phyloP scores from a whole-genome alignment of 2,888 invertebrate species.

The Nasonovia ribisnigri region DNA sequence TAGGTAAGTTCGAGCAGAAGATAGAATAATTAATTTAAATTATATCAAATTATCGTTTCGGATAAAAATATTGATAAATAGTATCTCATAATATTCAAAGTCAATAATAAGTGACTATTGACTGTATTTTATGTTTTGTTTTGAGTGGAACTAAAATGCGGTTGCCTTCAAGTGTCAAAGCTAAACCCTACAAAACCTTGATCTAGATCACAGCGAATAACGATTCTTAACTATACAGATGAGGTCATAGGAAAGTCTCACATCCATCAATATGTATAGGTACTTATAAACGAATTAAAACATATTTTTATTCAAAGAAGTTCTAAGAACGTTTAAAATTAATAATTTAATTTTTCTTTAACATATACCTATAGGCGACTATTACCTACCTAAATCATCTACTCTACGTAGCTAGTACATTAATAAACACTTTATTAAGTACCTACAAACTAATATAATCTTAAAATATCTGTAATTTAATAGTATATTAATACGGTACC shows the following conservation, averaged over 20 bases:
- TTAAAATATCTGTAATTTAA: too few species aligned
- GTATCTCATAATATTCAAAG: background rate
- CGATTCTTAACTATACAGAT: background rate
- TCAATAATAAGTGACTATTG: background rate
- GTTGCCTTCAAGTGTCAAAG: constrained; percentile 22
- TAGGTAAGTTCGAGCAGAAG: too few species aligned
- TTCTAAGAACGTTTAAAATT: background rate
- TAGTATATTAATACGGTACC: background rate
- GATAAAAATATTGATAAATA: background rate
- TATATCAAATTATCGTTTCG: background rate
- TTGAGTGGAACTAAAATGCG: background rate
- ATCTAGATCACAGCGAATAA: constrained; percentile 14
- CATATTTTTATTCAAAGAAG: background rate
- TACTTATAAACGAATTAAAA: background rate
- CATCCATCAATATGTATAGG: background rate
- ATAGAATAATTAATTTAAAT: background rate
- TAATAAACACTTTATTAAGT: background rate
- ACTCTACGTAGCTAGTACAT: background rate
- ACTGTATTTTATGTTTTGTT: background rate
- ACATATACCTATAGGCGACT: too few species aligned
- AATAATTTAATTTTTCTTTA: background rate
- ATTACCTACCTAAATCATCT: background rate
- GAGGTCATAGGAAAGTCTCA: constrained; percentile 37
- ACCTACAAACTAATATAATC: background rate
- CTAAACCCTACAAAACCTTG: constrained; percentile 21